Conservation (phyloP, 2,797 vertebrate genomes). For the Tamandua tetradactyla region DNA sequence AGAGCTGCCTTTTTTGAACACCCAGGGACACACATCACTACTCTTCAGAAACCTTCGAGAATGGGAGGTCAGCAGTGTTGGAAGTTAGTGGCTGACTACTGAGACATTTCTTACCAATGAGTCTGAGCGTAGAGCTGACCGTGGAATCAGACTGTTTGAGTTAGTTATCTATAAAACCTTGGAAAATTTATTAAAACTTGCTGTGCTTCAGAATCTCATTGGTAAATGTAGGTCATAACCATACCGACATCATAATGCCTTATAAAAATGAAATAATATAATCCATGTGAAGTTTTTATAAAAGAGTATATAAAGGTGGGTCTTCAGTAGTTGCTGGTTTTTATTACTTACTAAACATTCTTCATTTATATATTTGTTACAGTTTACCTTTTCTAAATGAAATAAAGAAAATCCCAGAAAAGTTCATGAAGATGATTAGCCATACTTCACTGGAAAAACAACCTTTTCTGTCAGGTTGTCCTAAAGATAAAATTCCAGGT, state of each 20-base stretch:
- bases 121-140: not conserved
- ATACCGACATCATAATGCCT: not conserved
- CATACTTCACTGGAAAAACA: not conserved
- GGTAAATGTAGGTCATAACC: not conserved
- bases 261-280: not conserved
- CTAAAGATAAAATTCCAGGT: not conserved
- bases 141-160: not conserved
- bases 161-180: not conserved
- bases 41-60: not conserved
- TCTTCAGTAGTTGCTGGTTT: not conserved
- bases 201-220: not conserved
- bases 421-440: not conserved
- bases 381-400: not conserved
- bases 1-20: no score
- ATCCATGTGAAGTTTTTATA: not conserved
- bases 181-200: not conserved
- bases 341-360: not conserved
- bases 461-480: not conserved
- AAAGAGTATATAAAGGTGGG: not conserved
- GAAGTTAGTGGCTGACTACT: not conserved
- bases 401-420: not conserved
- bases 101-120: not conserved
- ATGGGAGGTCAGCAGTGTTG: not conserved
- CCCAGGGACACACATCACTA: not conserved
- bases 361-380: not conserved